These are phyloP conservation scores for Montipora capitata DNA, from an alignment of 92 coral and sea anemone genomes.

Conservation along the genomic window DNA sequence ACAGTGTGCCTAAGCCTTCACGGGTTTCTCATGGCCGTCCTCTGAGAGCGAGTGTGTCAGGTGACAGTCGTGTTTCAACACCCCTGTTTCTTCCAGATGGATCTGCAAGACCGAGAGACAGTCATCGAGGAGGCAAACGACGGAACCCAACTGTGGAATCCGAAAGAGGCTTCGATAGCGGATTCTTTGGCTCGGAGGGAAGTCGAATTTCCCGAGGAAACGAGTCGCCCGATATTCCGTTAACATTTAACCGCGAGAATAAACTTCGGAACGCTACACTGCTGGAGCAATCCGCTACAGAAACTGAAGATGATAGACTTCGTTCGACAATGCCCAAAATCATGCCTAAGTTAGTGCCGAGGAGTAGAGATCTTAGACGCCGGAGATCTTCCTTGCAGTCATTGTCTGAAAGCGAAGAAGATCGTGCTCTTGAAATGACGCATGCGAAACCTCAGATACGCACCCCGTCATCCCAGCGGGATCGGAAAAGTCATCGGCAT, in stretches of 20 bases:
- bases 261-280: constrained; percentile 68
- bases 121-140: constrained; percentile 58
- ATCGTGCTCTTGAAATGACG: constrained; percentile 79
- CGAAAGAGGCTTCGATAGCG: constrained; percentile 96
- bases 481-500: constrained; percentile 87
- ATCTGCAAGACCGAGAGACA: constrained; percentile 82
- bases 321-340: constrained; percentile 61
- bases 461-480: constrained; percentile 84
- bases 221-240: constrained; percentile 85
- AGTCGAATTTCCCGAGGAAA: constrained; percentile 92
- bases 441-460: constrained; percentile 72
- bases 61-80: constrained; percentile 98
- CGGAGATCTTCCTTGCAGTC: constrained; percentile 85
- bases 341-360: constrained; percentile 65
- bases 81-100: constrained; percentile 86
- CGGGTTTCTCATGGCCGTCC: constrained; percentile 55
- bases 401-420: constrained; percentile 91
- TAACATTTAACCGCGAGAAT: constrained; percentile 46
- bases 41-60: constrained; percentile 89
- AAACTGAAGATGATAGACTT: constrained; percentile 81
- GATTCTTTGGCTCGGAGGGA: constrained; percentile 98
- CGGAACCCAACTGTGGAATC: constrained; percentile 88
- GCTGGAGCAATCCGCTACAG: constrained; percentile 80
- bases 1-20: constrained; percentile 28
- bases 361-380: constrained; percentile 74